Base-by-base conservation (phyloP, 2,113 vertebrate genomes). In the Sakesphorus luctuosus region DNA sequence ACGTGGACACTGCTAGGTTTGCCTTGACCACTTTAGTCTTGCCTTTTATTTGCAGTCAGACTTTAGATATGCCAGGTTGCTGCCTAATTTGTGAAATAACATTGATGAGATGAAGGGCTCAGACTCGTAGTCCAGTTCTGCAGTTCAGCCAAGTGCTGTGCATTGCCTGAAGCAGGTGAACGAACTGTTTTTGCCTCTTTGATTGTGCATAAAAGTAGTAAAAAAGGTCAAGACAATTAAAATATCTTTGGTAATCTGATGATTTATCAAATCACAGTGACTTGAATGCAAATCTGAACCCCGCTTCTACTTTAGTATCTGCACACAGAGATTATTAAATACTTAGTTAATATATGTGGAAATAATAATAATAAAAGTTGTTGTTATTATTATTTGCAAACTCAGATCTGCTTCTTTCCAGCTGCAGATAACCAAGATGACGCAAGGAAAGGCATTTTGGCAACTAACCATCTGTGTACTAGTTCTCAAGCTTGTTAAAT, bases 401-500 rank as follows among this genome's bases (percentile, higher is more conserved):
- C 31, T 72, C 18, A 19, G 55, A 86, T 11, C 44, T 96, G 52
- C 75, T 80, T 36, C 36, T 86, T 92, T 58, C 35, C 69, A 92
- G 35, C 58, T 84, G 76, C 69, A 93, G 76, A 82, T 82, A 87
- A 78, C 44, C 31, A 78, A 84, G 36, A 49, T 33, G 61, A 73
- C 84, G 36, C 23, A 89, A 87, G 53, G 73, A 72, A 68, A 63
- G 75, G 11, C 66, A 78, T 95, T 90, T 94, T 96, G 93, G 90
- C 80, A 79, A 33, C 79, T 66, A 81, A 80, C 63, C 58, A 29
- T 67, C 79, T 87, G 76, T 76, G 53, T 91, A 63, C 77, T 89
- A 84, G 73, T 92, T 92, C n/a, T 89, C 44, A 61, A 50, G 53
- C 65, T 93, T 93, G 79, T 82, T 90, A 91, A 90, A 65, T 92